Evolutionary conservation across 1,140 invertebrate species (phyloP).

Genomic region (Drosophila bipectinata): DNA sequence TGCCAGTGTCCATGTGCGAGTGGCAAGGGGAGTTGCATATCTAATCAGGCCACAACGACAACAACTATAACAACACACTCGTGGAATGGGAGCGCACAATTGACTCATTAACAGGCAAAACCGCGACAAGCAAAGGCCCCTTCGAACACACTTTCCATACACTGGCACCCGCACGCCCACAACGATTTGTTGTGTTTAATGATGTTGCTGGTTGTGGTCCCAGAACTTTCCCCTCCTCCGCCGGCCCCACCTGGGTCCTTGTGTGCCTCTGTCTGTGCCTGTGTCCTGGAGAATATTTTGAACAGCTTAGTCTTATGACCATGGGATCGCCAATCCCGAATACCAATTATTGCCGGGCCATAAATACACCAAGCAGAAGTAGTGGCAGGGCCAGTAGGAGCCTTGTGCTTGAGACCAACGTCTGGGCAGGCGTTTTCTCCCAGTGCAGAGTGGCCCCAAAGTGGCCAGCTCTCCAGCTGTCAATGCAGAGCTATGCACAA

Average conservation of each 20-base stretch:
- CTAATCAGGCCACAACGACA: constrained; percentile 66
- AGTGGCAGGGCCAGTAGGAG: too few species aligned
- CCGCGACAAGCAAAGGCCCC: constrained; percentile 66
- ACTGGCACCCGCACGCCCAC: constrained; percentile 9
- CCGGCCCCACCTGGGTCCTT: background rate
- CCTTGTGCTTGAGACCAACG: too few species aligned
- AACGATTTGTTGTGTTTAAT: constrained; percentile 64
- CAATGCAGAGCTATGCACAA: constrained; percentile 19
- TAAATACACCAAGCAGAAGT: constrained; percentile 21
- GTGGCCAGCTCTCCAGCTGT: background rate
- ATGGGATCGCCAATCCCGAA: background rate
- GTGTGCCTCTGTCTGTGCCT: too few species aligned
- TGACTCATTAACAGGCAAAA: constrained; percentile 80
- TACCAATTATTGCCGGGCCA: constrained; percentile 26
- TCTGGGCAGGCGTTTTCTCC: background rate
- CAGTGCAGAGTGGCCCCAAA: background rate
- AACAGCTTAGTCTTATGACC: constrained; percentile 47
- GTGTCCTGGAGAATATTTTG: constrained; percentile 45
- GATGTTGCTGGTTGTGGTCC: constrained; percentile 55
- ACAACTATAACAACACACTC: constrained; percentile 1
- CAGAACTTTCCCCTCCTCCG: constrained; percentile 14
- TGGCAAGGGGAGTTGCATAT: constrained; percentile 31
- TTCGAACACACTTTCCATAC: constrained; percentile 11
- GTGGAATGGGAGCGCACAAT: constrained; percentile 52
- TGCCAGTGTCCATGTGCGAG: constrained; percentile 7